Base-by-base conservation (phyloP, 92 coral and sea anemone genomes). In the Muricea muricata region DNA sequence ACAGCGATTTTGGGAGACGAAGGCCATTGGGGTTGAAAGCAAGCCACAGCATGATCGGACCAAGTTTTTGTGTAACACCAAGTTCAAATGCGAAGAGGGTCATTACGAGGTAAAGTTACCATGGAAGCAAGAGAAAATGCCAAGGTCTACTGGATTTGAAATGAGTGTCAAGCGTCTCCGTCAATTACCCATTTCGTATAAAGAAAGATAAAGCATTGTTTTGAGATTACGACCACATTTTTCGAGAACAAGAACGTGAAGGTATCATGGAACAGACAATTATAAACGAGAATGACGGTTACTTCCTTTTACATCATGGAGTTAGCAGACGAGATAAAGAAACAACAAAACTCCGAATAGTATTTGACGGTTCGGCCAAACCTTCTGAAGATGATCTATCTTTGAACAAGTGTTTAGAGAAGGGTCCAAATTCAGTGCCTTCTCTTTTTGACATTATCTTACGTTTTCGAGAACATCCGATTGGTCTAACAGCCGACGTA, bases 391-490 rank as follows among this genome's bases (percentile, higher is more conserved):
- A 68, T 13, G 45, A 68, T 23, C 45, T 7, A 6, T 68, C 75
- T 12, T 25, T 68, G 18, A 32, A 68, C 18, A 46, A 68, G 6
- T 63, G 71, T 63, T 18, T 63, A 4, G 14, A 63, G 7, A 63
- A 63, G 33, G 71, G 71, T n/a, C 75, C 75, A 9, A 68, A 68
- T 25, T 68, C 18, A 9, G 75, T 68, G 14, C 75, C 75, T 1
- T 15, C 6, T 29, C 75, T 68, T 5, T 68, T 68, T 68, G 40
- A 68, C 42, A 68, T 18, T 13, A 26, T 68, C 9, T 6, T 68
- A 68, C 42, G 42, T 68, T 68, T 68, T 15, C 42, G 75, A 68
- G 75, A 26, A 3, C 17, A 68, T 25, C 75, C 75, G 12, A 68
- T 68, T 21, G 48, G 48, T 5, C 23, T 68, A 30, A 26, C 42